Conservation (phyloP, 2,888 invertebrate genomes). For the Cheilosia urbana region DNA sequence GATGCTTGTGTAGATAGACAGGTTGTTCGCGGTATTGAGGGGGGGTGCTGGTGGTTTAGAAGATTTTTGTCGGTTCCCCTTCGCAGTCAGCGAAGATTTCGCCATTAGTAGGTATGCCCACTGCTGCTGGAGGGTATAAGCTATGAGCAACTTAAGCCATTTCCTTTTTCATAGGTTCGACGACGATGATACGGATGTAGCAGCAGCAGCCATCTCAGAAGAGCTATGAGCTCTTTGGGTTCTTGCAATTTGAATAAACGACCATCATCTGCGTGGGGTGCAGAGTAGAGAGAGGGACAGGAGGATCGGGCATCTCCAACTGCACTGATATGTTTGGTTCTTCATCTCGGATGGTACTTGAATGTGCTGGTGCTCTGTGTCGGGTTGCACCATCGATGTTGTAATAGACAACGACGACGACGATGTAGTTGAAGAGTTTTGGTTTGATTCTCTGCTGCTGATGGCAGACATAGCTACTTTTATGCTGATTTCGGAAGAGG, state of each 20-base stretch:
- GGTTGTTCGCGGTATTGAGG: neutral
- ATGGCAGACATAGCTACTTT: slow-evolving; percentile 13
- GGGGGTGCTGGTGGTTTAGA: slow-evolving; percentile 69
- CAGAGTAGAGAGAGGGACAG: neutral
- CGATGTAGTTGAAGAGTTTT: slow-evolving; percentile 1
- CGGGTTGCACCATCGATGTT: slow-evolving; percentile 75
- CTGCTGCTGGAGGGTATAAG: slow-evolving; percentile 33
- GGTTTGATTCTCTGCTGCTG: slow-evolving; percentile 22
- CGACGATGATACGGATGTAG: slow-evolving; percentile 62
- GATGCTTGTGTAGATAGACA: slow-evolving; percentile 41
- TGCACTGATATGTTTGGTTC: slow-evolving; percentile 47
- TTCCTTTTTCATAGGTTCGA: slow-evolving; percentile 68
- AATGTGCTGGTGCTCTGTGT: slow-evolving; percentile 52
- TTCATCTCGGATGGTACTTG: slow-evolving; percentile 29
- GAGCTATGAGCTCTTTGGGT: slow-evolving; percentile 34
- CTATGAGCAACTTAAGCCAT: slow-evolving; percentile 49
- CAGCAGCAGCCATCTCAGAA: slow-evolving; percentile 24
- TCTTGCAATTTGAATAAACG: slow-evolving; percentile 65
- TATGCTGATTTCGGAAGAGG: slow-evolving; percentile 63
- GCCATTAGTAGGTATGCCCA: slow-evolving; percentile 32
- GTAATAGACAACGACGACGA: slow-evolving; percentile 63
- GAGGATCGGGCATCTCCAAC: slow-evolving; percentile 35
- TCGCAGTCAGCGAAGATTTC: slow-evolving; percentile 53
- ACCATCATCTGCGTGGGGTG: slow-evolving; percentile 58
- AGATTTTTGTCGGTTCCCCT: slow-evolving; percentile 56